Conservation (phyloP, 2,113 vertebrate species). For the Girardinichthys multiradiatus region DNA sequence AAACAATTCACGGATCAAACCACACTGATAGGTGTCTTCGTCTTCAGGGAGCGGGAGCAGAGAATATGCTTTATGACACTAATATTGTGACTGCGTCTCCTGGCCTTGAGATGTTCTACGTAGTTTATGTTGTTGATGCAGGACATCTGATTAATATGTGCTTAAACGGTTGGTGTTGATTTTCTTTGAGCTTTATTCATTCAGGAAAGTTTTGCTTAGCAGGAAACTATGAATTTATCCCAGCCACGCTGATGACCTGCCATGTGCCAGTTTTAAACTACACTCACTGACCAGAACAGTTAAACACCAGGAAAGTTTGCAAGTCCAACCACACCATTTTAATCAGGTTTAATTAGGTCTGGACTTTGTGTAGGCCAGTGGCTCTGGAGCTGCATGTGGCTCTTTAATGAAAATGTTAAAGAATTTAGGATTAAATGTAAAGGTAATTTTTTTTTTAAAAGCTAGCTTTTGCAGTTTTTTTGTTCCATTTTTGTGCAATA, state of each 20-base stretch:
- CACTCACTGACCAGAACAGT: background rate
- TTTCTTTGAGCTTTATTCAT: conserved; percentile 35
- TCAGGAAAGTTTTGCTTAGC: conserved; percentile 2
- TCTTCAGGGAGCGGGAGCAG: conserved; percentile 18
- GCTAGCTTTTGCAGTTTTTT: no score
- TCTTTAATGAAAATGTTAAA: no score
- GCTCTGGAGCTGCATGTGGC: no score
- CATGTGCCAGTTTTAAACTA: background rate
- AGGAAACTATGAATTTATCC: no score
- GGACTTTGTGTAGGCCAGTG: background rate
- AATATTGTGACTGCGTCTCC: conserved; percentile 41
- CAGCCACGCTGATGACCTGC: no score
- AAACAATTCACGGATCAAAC: conserved; percentile 55
- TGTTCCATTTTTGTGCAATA: no score
- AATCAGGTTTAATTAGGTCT: background rate
- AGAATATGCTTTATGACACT: conserved; percentile 34
- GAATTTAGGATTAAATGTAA: no score
- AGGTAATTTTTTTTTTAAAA: no score
- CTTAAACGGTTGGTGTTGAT: conserved; percentile 17
- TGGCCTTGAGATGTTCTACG: conserved; percentile 32
- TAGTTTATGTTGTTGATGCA: conserved; percentile 39
- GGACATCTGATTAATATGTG: background rate
- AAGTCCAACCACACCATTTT: background rate
- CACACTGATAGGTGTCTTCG: conserved; percentile 35
- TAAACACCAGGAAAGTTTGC: background rate